Conservation (phyloP, 2,888 invertebrate genomes). For the Xanthia togata region DNA sequence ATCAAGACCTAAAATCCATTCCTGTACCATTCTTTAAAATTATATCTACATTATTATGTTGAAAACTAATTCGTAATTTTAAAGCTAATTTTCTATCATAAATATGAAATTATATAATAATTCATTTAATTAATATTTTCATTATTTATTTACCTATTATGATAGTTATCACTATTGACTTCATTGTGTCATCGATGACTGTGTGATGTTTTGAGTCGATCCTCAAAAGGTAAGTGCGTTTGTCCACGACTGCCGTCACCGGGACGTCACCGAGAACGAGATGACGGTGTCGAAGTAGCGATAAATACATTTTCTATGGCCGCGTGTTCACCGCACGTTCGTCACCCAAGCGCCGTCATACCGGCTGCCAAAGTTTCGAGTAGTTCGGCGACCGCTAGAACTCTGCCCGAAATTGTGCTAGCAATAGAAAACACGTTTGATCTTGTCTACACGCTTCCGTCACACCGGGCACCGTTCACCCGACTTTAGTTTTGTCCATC, state of each 20-base stretch:
- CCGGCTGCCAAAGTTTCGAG: background rate
- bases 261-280: background rate
- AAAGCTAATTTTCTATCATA: conserved; percentile 8
- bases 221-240: background rate
- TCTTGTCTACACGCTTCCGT: background rate
- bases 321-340: background rate
- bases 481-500: background rate
- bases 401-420: background rate
- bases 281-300: background rate
- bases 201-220: background rate
- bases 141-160: background rate
- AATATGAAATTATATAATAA: background rate
- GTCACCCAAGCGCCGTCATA: background rate
- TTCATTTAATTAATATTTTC: background rate
- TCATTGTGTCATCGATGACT: background rate
- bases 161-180: background rate
- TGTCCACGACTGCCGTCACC: background rate
- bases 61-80: conserved; percentile 13
- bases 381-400: background rate
- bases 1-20: conserved; percentile 20
- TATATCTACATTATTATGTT: background rate
- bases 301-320: background rate
- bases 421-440: background rate
- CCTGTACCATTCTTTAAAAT: conserved; percentile 42
- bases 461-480: background rate